Evolutionary conservation across 2,888 invertebrate species (phyloP), one percentile per base, ranked within the genome.

Genomic region (Hedychridium roseum): DNA sequence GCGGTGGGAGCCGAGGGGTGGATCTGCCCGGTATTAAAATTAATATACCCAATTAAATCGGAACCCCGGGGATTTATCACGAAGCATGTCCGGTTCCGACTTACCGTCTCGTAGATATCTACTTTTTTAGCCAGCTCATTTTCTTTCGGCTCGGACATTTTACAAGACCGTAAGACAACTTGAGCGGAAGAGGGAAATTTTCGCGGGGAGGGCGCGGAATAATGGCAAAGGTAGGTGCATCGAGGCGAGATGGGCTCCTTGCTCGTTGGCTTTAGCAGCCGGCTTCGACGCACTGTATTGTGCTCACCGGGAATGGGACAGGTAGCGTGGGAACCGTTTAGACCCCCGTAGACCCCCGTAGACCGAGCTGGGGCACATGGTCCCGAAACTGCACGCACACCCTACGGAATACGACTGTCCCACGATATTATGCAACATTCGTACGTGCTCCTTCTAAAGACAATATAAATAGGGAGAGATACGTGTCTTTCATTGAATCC

Each of bases 251-350:
- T n/a, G n/a, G n/a, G n/a, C n/a, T n/a, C n/a, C n/a, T n/a, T n/a
- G n/a, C n/a, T n/a, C n/a, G n/a, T n/a, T n/a, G n/a, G n/a, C n/a
- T n/a, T n/a, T n/a, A n/a, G n/a, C n/a, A n/a, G n/a, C n/a, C n/a
- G n/a, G n/a, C n/a, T n/a, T n/a, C n/a, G n/a, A n/a, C n/a, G n/a
- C n/a, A n/a, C n/a, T n/a, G n/a, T n/a, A n/a, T n/a, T n/a, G n/a
- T n/a, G n/a, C n/a, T n/a, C 18, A 39, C 28, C 20, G 23, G 49
- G 38, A 54, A 44, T 54, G 67, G 69, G 68, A 71, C 76, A 75
- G 76, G 74, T 74, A 76, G 73, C 76, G 76, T 76, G 76, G 70
- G 76, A 76, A 76, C 59, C 68, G 58, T 70, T 74, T 72, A 73
- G 72, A 73, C 68, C 73, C 72, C 76, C 68, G 57, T 71, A 64